Conservation (phyloP, 2,113 vertebrate genomes). For the Prunella fulvescens region DNA sequence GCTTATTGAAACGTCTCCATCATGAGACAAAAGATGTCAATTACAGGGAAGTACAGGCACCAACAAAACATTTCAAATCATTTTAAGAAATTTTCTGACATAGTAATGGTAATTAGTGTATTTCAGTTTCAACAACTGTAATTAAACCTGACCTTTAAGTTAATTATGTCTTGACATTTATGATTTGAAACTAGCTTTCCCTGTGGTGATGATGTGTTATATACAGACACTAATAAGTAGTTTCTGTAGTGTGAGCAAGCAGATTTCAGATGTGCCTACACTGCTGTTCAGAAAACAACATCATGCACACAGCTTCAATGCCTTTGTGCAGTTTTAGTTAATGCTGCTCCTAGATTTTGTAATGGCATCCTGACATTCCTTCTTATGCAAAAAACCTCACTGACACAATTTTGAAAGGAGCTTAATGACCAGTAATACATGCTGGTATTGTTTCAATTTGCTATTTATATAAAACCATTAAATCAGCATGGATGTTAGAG, state of each 20-base stretch:
- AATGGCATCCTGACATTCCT: slow-evolving; percentile 12
- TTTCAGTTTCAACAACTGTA: slow-evolving; percentile 79
- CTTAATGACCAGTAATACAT: neutral
- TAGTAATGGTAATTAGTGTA: slow-evolving; percentile 68
- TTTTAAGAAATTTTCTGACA: slow-evolving; percentile 71
- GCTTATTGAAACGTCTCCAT: neutral
- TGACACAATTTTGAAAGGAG: slow-evolving; percentile 17
- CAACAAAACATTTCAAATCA: slow-evolving; percentile 63
- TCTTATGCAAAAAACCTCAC: neutral
- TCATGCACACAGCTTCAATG: neutral
- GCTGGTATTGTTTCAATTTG: neutral
- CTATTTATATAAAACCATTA: neutral
- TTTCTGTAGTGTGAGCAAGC: slow-evolving; percentile 56
- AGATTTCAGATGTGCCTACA: slow-evolving; percentile 57
- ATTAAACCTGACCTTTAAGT: slow-evolving; percentile 83
- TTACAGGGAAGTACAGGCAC: slow-evolving; percentile 24
- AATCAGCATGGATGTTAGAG: neutral
- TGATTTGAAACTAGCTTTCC: slow-evolving; percentile 74
- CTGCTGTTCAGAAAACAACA: neutral
- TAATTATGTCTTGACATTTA: slow-evolving; percentile 83
- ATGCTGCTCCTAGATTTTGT: neutral
- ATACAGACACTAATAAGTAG: slow-evolving; percentile 66
- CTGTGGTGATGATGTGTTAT: slow-evolving; percentile 62
- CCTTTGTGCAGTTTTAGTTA: neutral
- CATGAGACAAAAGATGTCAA: slow-evolving; percentile 42